These are phyloP conservation scores for Drosophila borborema DNA, from an alignment of 2,888 invertebrate species.

Conservation along the genomic window DNA sequence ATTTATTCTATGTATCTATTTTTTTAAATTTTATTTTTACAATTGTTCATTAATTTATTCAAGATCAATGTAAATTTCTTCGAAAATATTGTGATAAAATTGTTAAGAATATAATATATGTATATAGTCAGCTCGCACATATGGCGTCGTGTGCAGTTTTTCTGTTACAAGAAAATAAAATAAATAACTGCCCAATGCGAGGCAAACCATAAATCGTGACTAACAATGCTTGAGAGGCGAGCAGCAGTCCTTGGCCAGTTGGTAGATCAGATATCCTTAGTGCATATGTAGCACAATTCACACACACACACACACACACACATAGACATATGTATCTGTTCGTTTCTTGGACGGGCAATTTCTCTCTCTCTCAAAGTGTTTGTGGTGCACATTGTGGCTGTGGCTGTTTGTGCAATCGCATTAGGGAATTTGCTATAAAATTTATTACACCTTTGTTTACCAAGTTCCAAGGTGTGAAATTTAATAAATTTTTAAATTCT, in stretches of 20 bases:
- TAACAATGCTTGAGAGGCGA: conserved; percentile 37
- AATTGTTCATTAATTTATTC: not conserved
- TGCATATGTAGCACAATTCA: conserved; percentile 12
- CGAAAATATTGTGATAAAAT: not conserved
- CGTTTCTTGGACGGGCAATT: conserved; percentile 30
- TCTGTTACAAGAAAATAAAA: conserved; percentile 22
- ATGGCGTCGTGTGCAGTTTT: conserved; percentile 6
- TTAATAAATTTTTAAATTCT: conserved; percentile 28
- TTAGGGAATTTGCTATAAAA: conserved; percentile 58
- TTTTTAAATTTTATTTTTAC: no score
- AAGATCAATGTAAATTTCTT: not conserved
- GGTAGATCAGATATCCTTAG: conserved; percentile 34
- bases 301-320: conserved; percentile 1
- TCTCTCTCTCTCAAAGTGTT: conserved; percentile 39
- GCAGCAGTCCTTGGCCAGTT: conserved; percentile 33
- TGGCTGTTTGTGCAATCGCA: conserved; percentile 58
- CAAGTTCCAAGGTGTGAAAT: conserved; percentile 47
- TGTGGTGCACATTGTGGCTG: conserved; percentile 42
- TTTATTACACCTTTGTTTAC: conserved; percentile 54
- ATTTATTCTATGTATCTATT: no score
- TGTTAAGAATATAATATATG: not conserved
- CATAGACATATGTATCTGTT: not conserved
- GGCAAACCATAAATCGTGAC: conserved; percentile 47
- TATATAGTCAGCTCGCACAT: not conserved
- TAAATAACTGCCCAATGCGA: conserved; percentile 30